Evolutionary conservation across 2,797 vertebrate genomes (phyloP).

Genomic region (Mallotus villosus): DNA sequence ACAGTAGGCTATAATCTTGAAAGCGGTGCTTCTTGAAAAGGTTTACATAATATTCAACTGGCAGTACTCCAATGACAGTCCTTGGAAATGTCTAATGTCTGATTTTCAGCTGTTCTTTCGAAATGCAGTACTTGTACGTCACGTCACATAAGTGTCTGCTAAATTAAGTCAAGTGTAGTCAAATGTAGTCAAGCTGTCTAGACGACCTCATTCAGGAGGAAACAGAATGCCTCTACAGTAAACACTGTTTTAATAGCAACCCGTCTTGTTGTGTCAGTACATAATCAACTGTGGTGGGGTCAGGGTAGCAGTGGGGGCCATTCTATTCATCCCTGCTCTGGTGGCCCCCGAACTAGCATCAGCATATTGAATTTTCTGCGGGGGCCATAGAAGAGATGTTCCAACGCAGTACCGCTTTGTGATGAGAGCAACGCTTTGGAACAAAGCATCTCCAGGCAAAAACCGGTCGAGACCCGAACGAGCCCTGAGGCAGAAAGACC

Average conservation of each 20-base stretch:
- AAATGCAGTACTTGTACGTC: too few relatives aligned
- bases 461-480: constrained; percentile 13
- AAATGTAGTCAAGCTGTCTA: constrained; percentile 5
- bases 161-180: background rate
- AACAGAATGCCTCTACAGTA: background rate
- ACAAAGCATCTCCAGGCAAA: constrained; percentile 36
- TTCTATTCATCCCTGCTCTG: too few relatives aligned
- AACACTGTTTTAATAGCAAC: constrained; percentile 1
- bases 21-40: too few relatives aligned
- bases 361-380: constrained; percentile 43
- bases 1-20: too few relatives aligned
- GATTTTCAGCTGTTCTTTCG: too few relatives aligned
- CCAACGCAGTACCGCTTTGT: constrained; percentile 19
- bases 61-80: too few relatives aligned
- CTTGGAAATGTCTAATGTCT: too few relatives aligned
- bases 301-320: background rate
- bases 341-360: constrained; percentile 30
- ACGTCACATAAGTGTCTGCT: too few relatives aligned
- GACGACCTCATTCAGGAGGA: background rate
- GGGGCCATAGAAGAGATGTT: constrained; percentile 31
- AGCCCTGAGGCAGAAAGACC: background rate
- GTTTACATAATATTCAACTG: too few relatives aligned
- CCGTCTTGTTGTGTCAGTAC: background rate
- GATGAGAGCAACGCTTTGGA: constrained; percentile 32
- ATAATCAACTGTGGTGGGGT: background rate